A percentile compares a stretch with the other conserved stretches of the same genome.
phyloP scores from a whole-genome alignment of 2,888 invertebrate species.

The Amphiduros pacificus region DNA sequence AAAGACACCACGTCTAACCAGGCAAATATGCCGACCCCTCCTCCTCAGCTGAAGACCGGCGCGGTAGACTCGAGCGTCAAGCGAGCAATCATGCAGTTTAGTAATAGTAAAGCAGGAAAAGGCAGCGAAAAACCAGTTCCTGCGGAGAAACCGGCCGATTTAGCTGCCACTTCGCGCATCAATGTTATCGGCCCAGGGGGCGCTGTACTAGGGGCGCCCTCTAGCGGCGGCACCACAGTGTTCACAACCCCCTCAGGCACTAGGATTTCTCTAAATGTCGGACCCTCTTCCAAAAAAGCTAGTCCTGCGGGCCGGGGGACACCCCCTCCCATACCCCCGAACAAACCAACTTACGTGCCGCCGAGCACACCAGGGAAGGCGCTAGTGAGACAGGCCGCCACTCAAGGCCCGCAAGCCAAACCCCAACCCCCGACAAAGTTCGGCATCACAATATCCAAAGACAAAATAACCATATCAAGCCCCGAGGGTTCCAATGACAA shows the following conservation, averaged over 20 bases:
- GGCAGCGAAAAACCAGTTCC: slow-evolving; percentile 4
- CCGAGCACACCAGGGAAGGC: neutral
- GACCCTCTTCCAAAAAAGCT: slow-evolving; percentile 28
- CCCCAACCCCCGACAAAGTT: slow-evolving; percentile 35
- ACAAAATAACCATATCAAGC: slow-evolving; percentile 34
- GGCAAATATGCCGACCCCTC: neutral
- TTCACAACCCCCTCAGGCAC: slow-evolving; percentile 39
- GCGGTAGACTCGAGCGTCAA: slow-evolving; percentile 36
- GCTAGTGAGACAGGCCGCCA: neutral
- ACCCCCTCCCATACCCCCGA: slow-evolving; percentile 56
- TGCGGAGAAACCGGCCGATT: slow-evolving; percentile 24
- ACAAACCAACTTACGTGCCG: slow-evolving; percentile 46
- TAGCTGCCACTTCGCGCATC: slow-evolving; percentile 8
- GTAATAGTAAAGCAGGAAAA: neutral
- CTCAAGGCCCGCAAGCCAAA: neutral
- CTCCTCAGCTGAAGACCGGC: slow-evolving; percentile 2
- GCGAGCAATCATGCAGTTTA: slow-evolving; percentile 17
- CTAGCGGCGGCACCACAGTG: slow-evolving; percentile 21
- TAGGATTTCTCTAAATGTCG: slow-evolving; percentile 44
- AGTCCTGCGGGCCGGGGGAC: slow-evolving; percentile 39
- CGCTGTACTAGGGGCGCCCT: neutral
- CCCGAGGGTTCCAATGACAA: too few relatives aligned
- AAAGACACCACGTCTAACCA: neutral
- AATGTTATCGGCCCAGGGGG: slow-evolving; percentile 10
- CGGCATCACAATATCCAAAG: slow-evolving; percentile 39